Conservation (phyloP, 2,113 vertebrate genomes). For the Colossoma macropomum region DNA sequence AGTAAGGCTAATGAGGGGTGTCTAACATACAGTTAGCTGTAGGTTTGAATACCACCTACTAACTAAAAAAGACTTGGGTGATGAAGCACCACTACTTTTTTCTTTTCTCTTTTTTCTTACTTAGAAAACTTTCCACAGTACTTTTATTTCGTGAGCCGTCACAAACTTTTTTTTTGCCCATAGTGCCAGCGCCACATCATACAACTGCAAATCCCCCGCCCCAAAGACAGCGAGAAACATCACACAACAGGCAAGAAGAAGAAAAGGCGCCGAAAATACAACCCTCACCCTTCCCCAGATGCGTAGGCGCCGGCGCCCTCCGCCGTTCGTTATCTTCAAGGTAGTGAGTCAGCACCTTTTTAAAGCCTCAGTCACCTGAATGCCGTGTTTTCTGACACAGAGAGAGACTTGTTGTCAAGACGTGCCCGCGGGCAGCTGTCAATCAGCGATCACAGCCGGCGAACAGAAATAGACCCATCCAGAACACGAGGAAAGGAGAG, state of each 20-base stretch:
- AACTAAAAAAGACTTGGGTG: not conserved
- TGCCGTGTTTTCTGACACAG: constrained; percentile 47
- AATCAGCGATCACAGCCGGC: constrained; percentile 46
- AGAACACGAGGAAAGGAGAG: not conserved
- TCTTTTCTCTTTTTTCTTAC: too few relatives aligned
- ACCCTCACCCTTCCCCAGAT: constrained; percentile 36
- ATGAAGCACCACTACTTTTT: not conserved
- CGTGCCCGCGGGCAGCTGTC: constrained; percentile 48
- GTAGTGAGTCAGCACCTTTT: constrained; percentile 51
- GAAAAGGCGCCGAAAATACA: constrained; percentile 63
- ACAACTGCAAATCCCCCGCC: constrained; percentile 36
- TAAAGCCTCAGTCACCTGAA: constrained; percentile 57
- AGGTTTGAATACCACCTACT: not conserved
- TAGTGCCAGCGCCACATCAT: constrained; percentile 55
- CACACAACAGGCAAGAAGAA: constrained; percentile 62
- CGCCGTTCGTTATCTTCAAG: constrained; percentile 66
- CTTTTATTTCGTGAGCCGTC: constrained; percentile 39
- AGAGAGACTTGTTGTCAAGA: constrained; percentile 34
- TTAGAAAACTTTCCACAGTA: constrained; percentile 19
- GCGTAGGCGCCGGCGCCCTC: constrained; percentile 62
- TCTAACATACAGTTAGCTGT: not conserved
- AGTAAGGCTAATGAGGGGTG: constrained; percentile 6
- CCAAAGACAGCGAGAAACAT: constrained; percentile 62
- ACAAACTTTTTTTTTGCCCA: constrained; percentile 48
- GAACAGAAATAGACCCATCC: constrained; percentile 51